Percentiles rank a stretch among this genome's conserved stretches.
phyloP scores from a whole-genome alignment of 2,797 vertebrate species.

The Hypotaenidia philippensis region DNA sequence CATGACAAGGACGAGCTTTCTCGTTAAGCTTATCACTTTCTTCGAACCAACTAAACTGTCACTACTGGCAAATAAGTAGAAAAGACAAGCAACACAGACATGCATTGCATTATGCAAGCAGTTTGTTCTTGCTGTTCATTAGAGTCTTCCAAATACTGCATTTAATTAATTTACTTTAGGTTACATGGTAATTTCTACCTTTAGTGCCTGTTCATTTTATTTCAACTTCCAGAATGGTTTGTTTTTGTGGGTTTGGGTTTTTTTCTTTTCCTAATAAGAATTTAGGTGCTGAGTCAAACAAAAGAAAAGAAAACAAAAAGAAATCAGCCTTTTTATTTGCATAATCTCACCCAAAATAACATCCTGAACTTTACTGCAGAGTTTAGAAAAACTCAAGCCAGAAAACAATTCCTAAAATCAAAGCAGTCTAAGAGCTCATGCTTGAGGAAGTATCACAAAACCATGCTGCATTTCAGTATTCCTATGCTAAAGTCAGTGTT shows the following conservation, averaged over 20 bases:
- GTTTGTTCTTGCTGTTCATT: slow-evolving; percentile 49
- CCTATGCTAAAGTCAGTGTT: slow-evolving; percentile 44
- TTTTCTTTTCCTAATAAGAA: background rate
- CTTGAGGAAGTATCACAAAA: background rate
- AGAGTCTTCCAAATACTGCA: slow-evolving; percentile 35
- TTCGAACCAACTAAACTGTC: slow-evolving; percentile 59
- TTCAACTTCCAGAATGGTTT: background rate
- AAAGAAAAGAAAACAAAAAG: background rate
- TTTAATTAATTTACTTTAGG: slow-evolving; percentile 52
- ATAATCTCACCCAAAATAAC: background rate
- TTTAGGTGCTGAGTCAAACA: background rate
- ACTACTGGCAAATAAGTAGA: slow-evolving; percentile 60
- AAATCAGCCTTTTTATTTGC: background rate
- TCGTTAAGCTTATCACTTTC: slow-evolving; percentile 70
- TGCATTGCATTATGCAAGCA: slow-evolving; percentile 41
- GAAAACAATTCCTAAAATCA: slow-evolving; percentile 6
- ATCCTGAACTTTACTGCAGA: slow-evolving; percentile 57
- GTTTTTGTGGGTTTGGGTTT: background rate
- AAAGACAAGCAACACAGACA: slow-evolving; percentile 60
- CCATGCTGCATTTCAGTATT: slow-evolving; percentile 33
- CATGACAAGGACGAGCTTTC: slow-evolving; percentile 72
- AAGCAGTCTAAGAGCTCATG: slow-evolving; percentile 15
- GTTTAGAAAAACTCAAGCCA: slow-evolving; percentile 63
- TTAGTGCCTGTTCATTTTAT: slow-evolving; percentile 24
- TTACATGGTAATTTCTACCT: slow-evolving; percentile 23